Conservation (phyloP, 2,797 vertebrate species). For the Graptemys geographica region DNA sequence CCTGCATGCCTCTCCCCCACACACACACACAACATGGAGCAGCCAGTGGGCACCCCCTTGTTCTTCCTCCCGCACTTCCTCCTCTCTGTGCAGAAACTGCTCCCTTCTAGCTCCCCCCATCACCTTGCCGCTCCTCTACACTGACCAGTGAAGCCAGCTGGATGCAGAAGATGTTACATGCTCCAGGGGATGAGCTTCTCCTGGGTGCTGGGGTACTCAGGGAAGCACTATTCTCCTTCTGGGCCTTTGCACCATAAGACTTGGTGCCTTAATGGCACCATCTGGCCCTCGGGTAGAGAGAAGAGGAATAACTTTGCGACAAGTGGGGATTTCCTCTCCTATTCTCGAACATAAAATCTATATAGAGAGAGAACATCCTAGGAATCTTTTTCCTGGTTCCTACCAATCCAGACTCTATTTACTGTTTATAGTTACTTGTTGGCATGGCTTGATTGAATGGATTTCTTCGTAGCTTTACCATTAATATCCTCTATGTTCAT, state of each 20-base stretch:
- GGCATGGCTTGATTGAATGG: slow-evolving; percentile 8
- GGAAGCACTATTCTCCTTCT: neutral
- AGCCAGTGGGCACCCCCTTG: neutral
- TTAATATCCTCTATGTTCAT: slow-evolving; percentile 53
- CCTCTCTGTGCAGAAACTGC: neutral
- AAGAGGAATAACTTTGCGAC: neutral
- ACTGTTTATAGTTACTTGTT: slow-evolving; percentile 32
- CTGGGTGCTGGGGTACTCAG: neutral
- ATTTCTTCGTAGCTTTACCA: slow-evolving; percentile 42
- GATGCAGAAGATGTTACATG: neutral
- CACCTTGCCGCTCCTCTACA: neutral
- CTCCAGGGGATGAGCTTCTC: neutral
- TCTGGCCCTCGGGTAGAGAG: neutral
- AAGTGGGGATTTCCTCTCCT: neutral
- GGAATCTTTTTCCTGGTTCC: neutral
- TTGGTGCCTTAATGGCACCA: neutral
- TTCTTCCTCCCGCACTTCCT: neutral
- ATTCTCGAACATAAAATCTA: neutral
- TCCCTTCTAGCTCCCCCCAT: neutral
- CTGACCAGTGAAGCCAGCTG: neutral
- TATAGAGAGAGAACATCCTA: neutral
- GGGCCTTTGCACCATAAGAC: neutral
- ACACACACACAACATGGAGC: neutral
- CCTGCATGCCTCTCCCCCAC: neutral
- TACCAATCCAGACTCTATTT: neutral